A percentile compares a stretch with the other conserved stretches of the same genome.
Evolutionary conservation across 2,888 invertebrate species (phyloP).

Genomic region (Leptothorax acervorum): DNA sequence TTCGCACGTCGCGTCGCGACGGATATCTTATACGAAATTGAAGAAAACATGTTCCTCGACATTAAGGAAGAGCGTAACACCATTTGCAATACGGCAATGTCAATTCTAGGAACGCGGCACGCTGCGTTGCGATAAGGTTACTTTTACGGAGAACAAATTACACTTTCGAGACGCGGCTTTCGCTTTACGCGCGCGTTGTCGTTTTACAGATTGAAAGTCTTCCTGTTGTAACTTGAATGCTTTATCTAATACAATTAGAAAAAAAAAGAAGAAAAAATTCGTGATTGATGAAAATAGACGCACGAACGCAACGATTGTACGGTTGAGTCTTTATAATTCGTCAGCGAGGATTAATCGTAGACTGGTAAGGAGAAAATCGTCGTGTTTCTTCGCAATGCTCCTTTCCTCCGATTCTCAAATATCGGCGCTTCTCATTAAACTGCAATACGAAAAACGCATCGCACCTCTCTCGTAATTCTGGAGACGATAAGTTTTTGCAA

Average conservation of each 20-base stretch:
- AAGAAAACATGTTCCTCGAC: conserved; percentile 14
- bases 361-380: neutral
- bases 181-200: neutral
- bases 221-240: neutral
- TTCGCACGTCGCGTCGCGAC: conserved; percentile 33
- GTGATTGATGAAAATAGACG: neutral
- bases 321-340: conserved; percentile 12
- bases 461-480: conserved; percentile 75
- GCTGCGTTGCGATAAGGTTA: neutral
- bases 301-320: neutral
- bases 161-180: neutral
- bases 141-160: conserved; percentile 1
- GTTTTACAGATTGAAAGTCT: neutral
- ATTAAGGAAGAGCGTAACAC: conserved; percentile 1
- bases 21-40: conserved; percentile 41
- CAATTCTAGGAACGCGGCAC: neutral
- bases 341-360: neutral
- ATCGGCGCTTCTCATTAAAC: neutral
- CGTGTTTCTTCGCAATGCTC: neutral
- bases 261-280: neutral
- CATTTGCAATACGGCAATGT: conserved; percentile 27
- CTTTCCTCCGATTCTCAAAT: neutral
- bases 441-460: neutral
- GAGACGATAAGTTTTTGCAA: conserved; percentile 78
- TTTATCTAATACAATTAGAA: neutral